Evolutionary conservation across 2,113 vertebrate genomes (phyloP).

Genomic region (Callipepla squamata): DNA sequence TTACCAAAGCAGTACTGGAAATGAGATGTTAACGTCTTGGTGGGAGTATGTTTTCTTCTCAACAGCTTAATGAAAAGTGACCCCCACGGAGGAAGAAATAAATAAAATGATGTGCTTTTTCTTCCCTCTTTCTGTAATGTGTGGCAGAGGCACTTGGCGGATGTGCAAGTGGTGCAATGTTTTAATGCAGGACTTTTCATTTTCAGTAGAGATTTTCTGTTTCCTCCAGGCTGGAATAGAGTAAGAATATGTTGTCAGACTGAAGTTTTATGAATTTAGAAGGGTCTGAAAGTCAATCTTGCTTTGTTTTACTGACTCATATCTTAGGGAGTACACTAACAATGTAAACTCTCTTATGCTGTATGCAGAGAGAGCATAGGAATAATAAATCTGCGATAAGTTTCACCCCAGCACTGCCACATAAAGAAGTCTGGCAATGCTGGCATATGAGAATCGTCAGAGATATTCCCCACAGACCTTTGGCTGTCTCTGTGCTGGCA

Average conservation of each 20-base stretch:
- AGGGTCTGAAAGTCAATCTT: neutral
- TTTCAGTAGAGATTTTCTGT: neutral
- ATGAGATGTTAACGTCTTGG: neutral
- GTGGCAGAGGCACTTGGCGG: neutral
- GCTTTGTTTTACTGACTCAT: neutral
- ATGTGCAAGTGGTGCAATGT: neutral
- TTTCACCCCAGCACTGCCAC: neutral
- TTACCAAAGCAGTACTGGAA: conserved; percentile 44
- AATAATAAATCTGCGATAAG: neutral
- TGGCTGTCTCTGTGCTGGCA: neutral
- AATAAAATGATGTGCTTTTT: neutral
- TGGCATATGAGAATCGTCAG: neutral
- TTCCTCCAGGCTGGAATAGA: neutral
- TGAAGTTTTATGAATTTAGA: neutral
- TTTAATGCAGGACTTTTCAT: neutral
- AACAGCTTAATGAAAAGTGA: neutral
- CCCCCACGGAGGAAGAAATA: neutral
- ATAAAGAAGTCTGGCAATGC: neutral
- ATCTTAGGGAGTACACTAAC: neutral
- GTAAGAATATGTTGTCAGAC: neutral
- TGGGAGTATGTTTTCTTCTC: conserved; percentile 3
- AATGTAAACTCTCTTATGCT: neutral
- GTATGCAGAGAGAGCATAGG: neutral
- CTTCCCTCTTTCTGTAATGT: neutral
- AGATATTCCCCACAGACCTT: neutral